Percentiles rank a stretch among this genome's conserved stretches.
Evolutionary conservation across 2,113 vertebrate genomes (phyloP).

Genomic region (Apodemus speciosus): DNA sequence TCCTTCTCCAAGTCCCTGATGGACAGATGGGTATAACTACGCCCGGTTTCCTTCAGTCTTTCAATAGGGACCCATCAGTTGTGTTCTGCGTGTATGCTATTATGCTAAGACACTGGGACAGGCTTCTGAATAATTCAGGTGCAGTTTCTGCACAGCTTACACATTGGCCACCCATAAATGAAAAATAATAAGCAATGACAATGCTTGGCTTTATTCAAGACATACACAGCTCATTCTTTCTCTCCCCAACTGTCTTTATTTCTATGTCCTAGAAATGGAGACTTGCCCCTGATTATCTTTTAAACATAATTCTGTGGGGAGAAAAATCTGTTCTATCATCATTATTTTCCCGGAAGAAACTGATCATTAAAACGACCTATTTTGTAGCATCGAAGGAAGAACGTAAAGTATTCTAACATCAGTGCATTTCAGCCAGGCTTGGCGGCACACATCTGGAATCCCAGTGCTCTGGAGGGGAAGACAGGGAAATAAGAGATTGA

Average conservation of each 20-base stretch:
- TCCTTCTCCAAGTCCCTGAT: neutral
- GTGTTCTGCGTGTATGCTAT: neutral
- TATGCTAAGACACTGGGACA: neutral
- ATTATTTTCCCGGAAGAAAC: slow-evolving; percentile 49
- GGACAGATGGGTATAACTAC: neutral
- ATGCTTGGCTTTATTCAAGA: neutral
- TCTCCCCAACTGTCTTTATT: neutral
- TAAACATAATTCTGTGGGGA: neutral
- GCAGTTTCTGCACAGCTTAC: neutral
- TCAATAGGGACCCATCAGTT: neutral
- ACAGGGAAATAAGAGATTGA: neutral
- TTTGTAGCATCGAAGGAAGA: neutral
- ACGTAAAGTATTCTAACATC: neutral
- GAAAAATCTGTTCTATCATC: neutral
- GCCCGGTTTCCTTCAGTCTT: neutral
- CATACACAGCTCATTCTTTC: neutral
- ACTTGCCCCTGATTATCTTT: neutral
- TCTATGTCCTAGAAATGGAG: neutral
- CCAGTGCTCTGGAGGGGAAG: neutral
- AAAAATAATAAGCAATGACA: neutral
- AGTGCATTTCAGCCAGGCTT: neutral
- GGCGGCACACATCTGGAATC: neutral
- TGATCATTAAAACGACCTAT: slow-evolving; percentile 16
- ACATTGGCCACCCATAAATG: neutral
- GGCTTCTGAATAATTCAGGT: neutral